Evolutionary conservation across 2,888 invertebrate species (phyloP).

Genomic region (Dione juno): DNA sequence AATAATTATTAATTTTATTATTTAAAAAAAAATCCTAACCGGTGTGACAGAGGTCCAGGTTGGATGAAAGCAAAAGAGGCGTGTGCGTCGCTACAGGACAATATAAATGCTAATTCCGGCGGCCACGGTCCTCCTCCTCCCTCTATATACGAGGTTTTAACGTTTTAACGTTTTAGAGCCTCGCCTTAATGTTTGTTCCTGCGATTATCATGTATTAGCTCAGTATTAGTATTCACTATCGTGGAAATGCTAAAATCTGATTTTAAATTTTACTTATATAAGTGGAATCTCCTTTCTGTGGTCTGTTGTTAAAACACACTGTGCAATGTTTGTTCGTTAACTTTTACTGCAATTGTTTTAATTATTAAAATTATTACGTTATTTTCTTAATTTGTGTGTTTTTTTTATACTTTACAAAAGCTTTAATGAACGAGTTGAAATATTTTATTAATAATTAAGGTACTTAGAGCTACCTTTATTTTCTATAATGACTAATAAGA

Average conservation of each 20-base stretch:
- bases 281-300: neutral
- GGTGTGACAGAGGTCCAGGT: slow-evolving; percentile 34
- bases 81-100: slow-evolving; percentile 46
- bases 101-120: slow-evolving; percentile 48
- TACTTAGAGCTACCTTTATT: too few relatives aligned
- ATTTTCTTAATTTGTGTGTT: neutral
- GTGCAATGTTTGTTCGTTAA: neutral
- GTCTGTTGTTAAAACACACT: neutral
- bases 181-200: slow-evolving; percentile 50
- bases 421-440: neutral
- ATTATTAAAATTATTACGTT: neutral
- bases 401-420: neutral
- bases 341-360: slow-evolving; percentile 8
- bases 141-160: slow-evolving; percentile 57
- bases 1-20: neutral
- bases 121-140: slow-evolving; percentile 32
- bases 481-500: too few relatives aligned
- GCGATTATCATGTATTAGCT: slow-evolving; percentile 51
- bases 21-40: slow-evolving; percentile 8
- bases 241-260: slow-evolving; percentile 24
- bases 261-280: slow-evolving; percentile 24
- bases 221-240: slow-evolving; percentile 30
- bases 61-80: slow-evolving; percentile 39
- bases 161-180: slow-evolving; percentile 34
- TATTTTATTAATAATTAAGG: neutral